Percentiles rank a stretch among this genome's conserved stretches.
phyloP scores from a whole-genome alignment of 2,113 vertebrate genomes.

The Calypte anna region DNA sequence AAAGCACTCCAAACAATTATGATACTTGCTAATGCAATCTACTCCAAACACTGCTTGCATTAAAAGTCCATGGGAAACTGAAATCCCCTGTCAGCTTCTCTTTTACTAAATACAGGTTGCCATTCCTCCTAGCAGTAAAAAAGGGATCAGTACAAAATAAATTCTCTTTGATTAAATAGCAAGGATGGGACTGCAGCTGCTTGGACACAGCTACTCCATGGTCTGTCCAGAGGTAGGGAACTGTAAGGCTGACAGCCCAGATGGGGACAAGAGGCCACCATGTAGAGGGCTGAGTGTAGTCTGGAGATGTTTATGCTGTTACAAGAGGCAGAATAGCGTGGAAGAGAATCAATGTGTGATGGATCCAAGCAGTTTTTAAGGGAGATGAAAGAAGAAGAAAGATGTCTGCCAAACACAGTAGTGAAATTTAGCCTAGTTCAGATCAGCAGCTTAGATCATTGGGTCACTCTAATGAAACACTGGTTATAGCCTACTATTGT shows the following conservation, averaged over 20 bases:
- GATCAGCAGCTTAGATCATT: neutral
- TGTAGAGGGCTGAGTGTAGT: neutral
- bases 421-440: neutral
- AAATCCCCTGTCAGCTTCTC: neutral
- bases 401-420: neutral
- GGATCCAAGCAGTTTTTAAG: neutral
- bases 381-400: neutral
- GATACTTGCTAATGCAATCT: neutral
- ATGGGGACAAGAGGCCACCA: neutral
- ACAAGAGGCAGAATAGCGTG: neutral
- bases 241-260: neutral
- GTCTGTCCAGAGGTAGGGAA: neutral
- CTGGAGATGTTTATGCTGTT: neutral
- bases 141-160: neutral
- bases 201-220: rapidly evolving
- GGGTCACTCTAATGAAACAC: neutral
- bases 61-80: constrained; percentile 10
- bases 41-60: neutral
- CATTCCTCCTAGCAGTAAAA: neutral
- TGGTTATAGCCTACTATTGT: neutral
- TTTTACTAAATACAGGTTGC: neutral
- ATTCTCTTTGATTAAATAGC: neutral
- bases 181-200: neutral
- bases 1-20: constrained; percentile 46
- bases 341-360: neutral